Evolutionary conservation across 2,113 vertebrate species (phyloP), one percentile per base, ranked within the genome.

Genomic region (Notothenia rossii): DNA sequence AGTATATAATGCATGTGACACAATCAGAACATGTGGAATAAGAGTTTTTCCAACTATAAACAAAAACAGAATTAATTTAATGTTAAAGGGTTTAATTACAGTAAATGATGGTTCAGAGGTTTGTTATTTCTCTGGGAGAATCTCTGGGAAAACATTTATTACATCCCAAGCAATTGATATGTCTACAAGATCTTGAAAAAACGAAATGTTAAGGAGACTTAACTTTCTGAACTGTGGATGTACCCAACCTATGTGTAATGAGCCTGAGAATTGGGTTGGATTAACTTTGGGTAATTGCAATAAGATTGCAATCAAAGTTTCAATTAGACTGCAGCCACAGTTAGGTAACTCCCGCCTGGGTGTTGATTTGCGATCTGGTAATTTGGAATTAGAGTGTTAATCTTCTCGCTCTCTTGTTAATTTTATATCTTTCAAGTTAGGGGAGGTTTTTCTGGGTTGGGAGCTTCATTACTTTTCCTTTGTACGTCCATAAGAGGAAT

Each of bases 221-320:
- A 70, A 62, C 75, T 73, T 75, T 60, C 69, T 53, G 45, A 74
- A 84, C 56, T 87, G 54, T 51, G 82, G 33, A 68, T 86, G 68
- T 58, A 33, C 13, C 55, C 54, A 45, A 81, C 66, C 69, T 86
- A 69, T 67, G 60, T 61, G 61, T 81, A 84, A 87, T 81, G 84
- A 86, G 79, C 62, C 85, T 72, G 71, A 76, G 75, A 85, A 82
- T 76, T 70, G 67, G 43, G 68, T 49, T 69, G 88, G 85, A 92
- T 90, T 90, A 90, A 77, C 68, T 72, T 72, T 50, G 72, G 79
- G 85, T 89, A 85, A 85, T 82, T 86, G 77, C 51, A 3, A 56
- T 62, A 71, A 85, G 87, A 86, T 82, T 85, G 77, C 79, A 89
- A 90, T 90, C 82, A 86, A 83, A 79, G 79, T 88, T 88, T 91